These are phyloP conservation scores for Himalopsyche phryganea DNA, from an alignment of 1,140 invertebrate genomes.

Conservation along the genomic window DNA sequence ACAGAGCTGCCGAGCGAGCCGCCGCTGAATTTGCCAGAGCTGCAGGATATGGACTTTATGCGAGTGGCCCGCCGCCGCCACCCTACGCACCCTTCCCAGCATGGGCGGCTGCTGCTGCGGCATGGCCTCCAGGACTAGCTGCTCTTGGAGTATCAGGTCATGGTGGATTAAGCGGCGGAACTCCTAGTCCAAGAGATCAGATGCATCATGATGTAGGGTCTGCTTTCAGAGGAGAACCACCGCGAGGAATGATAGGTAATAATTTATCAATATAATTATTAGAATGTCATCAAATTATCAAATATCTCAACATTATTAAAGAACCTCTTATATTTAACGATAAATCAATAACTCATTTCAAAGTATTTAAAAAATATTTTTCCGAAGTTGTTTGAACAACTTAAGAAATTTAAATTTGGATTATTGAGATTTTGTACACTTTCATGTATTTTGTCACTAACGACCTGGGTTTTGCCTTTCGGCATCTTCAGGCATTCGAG, in stretches of 20 bases:
- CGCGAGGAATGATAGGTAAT: slow-evolving; percentile 47
- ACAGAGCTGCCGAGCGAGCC: slow-evolving; percentile 87
- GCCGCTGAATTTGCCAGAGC: slow-evolving; percentile 89
- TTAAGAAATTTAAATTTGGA: too few species aligned
- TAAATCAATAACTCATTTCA: too few species aligned
- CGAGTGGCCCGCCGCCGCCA: slow-evolving; percentile 66
- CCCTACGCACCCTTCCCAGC: slow-evolving; percentile 63
- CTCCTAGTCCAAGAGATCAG: neutral
- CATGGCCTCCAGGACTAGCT: slow-evolving; percentile 52
- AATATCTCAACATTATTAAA: too few species aligned
- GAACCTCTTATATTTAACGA: too few species aligned
- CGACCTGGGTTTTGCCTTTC: too few species aligned
- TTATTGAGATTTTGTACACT: too few species aligned
- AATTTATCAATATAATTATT: too few species aligned
- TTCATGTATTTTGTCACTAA: too few species aligned
- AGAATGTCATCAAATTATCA: too few species aligned
- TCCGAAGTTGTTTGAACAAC: too few species aligned
- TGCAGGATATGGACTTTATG: slow-evolving; percentile 84
- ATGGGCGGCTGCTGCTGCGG: slow-evolving; percentile 47
- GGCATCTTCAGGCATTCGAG: too few species aligned
- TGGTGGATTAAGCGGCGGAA: slow-evolving; percentile 47
- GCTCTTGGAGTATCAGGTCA: slow-evolving; percentile 49
- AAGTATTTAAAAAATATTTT: too few species aligned
- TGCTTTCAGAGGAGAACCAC: slow-evolving; percentile 55
- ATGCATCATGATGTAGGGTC: slow-evolving; percentile 51